Base-by-base conservation (phyloP, 2,888 invertebrate species). In the Dorcus hopei region DNA sequence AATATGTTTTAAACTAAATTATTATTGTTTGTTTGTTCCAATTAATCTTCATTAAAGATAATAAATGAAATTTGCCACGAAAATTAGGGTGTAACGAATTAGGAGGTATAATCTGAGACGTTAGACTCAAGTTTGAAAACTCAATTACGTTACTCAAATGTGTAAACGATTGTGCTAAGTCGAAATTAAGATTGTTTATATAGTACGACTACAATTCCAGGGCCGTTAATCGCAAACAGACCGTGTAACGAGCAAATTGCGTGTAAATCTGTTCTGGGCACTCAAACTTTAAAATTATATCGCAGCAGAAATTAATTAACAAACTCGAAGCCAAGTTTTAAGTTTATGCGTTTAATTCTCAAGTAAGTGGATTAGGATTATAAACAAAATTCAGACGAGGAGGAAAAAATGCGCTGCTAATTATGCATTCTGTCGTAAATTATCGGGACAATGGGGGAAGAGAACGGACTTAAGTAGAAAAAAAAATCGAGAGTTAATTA, bases 241-340 rank as follows among this genome's bases (percentile, higher is more conserved):
- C 64, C 59, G 64, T 63, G 63, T 64, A 64, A 64, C 63, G 63
- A 67, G 65, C 63, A 65, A 67, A 67, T 67, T 67, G 67, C 65
- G 65, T 67, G 67, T 66, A 66, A 67, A 67, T 67, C 67, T 67
- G 67, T 64, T 67, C 59, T 57, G 61, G 62, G 63, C 61, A 61
- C 61, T 61, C 59, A 63, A 67, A 65, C 61, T 66, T 67, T 62
- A 66, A 66, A 67, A 66, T 67, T 67, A 67, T 66, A 64, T 66
- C 65, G 65, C 67, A 61, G 63, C 61, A 57, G 65, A 67, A 67
- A 67, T 67, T 67, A 67, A 67, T 67, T 67, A 66, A 67, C 65
- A 63, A 67, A 67, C 65, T 66, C 62, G 55, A 58, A 58, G 59
- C 62, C 57, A 62, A 57, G 59, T 62, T 62, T 49, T 52, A 57